phyloP scores from a whole-genome alignment of 2,113 vertebrate species.

The Orycteropus afer region DNA sequence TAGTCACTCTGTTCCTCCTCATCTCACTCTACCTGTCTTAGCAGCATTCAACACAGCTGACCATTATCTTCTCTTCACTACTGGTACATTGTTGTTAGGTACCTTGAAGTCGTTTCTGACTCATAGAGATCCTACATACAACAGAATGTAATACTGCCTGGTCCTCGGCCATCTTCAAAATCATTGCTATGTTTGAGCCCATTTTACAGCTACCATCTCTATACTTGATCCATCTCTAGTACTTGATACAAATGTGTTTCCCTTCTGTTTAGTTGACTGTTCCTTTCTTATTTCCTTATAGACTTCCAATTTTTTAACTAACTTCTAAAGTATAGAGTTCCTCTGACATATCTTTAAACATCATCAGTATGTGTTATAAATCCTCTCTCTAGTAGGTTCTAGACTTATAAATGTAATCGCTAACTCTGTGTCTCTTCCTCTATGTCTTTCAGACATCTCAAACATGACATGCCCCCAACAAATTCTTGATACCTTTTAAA shows the following conservation, averaged over 20 bases:
- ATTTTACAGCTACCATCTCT: too few species aligned
- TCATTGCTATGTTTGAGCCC: too few species aligned
- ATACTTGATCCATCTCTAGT: too few species aligned
- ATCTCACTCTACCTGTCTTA: not conserved
- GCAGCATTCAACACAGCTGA: not conserved
- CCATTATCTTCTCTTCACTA: not conserved
- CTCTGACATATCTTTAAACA: conserved; percentile 25
- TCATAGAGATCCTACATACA: too few species aligned
- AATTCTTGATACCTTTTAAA: conserved; percentile 32
- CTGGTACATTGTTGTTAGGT: not conserved
- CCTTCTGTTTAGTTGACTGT: not conserved
- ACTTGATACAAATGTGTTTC: not conserved
- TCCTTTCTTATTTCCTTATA: not conserved
- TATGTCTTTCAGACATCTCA: not conserved
- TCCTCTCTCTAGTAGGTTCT: not conserved
- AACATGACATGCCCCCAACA: not conserved
- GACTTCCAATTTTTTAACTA: not conserved
- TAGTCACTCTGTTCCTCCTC: not conserved
- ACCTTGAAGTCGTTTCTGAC: too few species aligned
- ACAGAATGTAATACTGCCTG: too few species aligned
- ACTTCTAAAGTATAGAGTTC: not conserved
- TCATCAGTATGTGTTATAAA: not conserved
- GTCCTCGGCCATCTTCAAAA: too few species aligned
- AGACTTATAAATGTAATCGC: not conserved
- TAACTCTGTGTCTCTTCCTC: not conserved